Conservation (phyloP, 2,113 vertebrate species). For the Panurus biarmicus region DNA sequence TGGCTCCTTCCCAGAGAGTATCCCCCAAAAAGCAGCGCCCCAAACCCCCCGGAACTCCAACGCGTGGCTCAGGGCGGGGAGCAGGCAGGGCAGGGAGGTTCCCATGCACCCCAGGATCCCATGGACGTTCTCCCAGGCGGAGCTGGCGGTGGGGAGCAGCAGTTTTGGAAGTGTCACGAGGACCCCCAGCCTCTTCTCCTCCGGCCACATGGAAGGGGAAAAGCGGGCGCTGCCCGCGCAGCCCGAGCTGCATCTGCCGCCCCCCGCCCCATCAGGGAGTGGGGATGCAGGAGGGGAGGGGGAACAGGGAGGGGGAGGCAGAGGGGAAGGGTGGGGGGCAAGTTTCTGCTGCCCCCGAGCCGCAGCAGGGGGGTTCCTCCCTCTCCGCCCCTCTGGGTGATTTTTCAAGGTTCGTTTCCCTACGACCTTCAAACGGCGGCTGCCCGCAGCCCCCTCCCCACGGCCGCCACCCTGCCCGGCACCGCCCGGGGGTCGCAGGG, state of each 20-base stretch:
- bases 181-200: not conserved
- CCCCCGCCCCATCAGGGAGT: not conserved
- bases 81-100: not conserved
- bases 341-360: not conserved
- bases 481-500: not conserved
- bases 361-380: not conserved
- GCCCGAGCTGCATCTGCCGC: not conserved
- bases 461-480: not conserved
- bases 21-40: not conserved
- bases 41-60: accelerated
- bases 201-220: accelerated
- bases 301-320: not conserved
- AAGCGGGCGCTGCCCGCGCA: not conserved
- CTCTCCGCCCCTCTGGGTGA: not conserved
- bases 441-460: not conserved
- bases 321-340: not conserved
- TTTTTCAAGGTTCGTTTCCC: not conserved
- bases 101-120: accelerated
- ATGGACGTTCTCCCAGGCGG: not conserved
- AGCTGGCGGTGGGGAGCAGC: not conserved
- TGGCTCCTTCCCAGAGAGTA: not conserved
- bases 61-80: accelerated
- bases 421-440: conserved; percentile 29
- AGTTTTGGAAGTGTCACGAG: not conserved
- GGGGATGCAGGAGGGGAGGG: not conserved